Base-by-base conservation (phyloP, 2,888 invertebrate genomes). In the Xestia ashworthii region DNA sequence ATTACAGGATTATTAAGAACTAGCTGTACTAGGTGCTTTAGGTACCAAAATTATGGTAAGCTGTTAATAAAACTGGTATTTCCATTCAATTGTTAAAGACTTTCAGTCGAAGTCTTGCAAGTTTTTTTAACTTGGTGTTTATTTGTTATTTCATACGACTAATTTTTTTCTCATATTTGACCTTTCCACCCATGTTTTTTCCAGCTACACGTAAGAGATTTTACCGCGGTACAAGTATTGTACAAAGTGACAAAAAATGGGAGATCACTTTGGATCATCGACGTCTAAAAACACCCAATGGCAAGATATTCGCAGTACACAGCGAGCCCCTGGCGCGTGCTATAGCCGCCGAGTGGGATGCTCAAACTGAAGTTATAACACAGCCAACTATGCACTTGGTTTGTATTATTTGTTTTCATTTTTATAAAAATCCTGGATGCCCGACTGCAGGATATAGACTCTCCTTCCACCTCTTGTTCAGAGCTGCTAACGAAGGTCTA, bases 291-390 rank as follows among this genome's bases (percentile, higher is more conserved):
- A 99, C 99, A 5, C 99, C 99, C 0, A 97, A 97, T 88, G 99
- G 99, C 3, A 97, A 97, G 78, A 93, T 98, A 14, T 98, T 99
- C 87, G 95, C 97, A 81, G 98, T 99, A 0, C 97, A 98, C 44
- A 98, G 97, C 94, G 99, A 99, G 95, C 98, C 98, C 0, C 95
- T 99, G 71, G 99, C 99, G 3, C 96, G 99, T 80, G 99, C 99
- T 32, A 98, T 99, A 68, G 99, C 99, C 1, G 97, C 98, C 48
- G 99, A 99, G 97, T 99, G 99, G 99, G 98, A 99, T 89, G 97
- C 98, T 11, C 99, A 99, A 93, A 97, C 97, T 83, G 98, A 98
- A 46, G 96, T 96, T 74, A 98, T 99, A 84, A 95, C 98, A 80
- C 98, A 97, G 89, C 98, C 98, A 69, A 97, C 97, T 60, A 99